A percentile compares a stretch with the other conserved stretches of the same genome.
These are phyloP conservation scores for Nothoprocta pentlandii DNA, from an alignment of 2,113 vertebrate species.

Conservation along the genomic window DNA sequence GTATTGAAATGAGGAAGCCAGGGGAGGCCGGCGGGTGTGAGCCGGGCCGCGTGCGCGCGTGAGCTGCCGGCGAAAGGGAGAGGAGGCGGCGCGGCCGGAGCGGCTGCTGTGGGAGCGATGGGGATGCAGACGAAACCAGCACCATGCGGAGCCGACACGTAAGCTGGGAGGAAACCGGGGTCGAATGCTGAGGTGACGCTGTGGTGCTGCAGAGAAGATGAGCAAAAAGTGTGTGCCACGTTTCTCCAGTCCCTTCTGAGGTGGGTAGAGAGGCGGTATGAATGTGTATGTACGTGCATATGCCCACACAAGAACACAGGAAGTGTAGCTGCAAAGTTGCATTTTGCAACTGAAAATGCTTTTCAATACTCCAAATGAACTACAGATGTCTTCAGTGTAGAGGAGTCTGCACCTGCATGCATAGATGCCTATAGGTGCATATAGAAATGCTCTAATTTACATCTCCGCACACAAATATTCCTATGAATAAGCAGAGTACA, in stretches of 20 bases:
- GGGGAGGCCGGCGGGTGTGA: conserved; percentile 34
- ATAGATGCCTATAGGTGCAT: not conserved
- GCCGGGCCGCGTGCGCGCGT: not conserved
- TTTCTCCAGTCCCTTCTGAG: not conserved
- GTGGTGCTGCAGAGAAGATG: not conserved
- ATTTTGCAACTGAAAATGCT: conserved; percentile 7
- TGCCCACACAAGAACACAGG: not conserved
- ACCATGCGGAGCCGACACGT: not conserved
- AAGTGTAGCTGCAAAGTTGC: not conserved
- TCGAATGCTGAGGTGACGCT: fast-evolving
- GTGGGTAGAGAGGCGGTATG: not conserved
- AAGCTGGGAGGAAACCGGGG: not conserved
- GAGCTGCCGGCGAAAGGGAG: not conserved
- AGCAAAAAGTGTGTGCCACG: not conserved
- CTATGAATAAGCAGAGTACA: not conserved
- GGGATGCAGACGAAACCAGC: not conserved
- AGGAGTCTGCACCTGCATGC: not conserved
- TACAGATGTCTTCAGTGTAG: not conserved
- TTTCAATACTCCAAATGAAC: conserved; percentile 1
- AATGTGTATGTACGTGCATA: not conserved
- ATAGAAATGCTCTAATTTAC: not conserved
- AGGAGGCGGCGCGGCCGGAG: too few species aligned
- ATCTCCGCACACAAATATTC: not conserved
- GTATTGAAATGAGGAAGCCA: conserved; percentile 71
- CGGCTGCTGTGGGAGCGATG: not conserved